Evolutionary conservation across 2,113 vertebrate genomes (phyloP), one percentile per base, ranked within the genome.

Genomic region (Oncorhynchus keta): DNA sequence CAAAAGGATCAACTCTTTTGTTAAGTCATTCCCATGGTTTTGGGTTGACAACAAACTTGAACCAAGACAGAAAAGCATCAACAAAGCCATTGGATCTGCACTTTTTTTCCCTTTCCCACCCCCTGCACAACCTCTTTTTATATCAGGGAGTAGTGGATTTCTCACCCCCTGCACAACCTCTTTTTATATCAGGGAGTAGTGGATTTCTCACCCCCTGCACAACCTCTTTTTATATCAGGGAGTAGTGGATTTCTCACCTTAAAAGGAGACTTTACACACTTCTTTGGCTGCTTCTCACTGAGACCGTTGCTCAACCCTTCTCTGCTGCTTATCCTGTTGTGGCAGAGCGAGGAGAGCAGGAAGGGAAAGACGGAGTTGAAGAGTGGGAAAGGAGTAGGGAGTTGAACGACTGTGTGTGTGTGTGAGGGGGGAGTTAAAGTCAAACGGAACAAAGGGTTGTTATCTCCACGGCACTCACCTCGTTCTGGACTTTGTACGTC

Each of bases 231-330:
- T 86, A 89, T 89, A 84, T 86, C 90, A 88, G 81, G 45, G 77
- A 79, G 79, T 86, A 88, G 89, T 89, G 87, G 85, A 84, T 89
- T 88, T 93, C 91, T 89, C 92, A 93, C 92, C 93, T 93, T 94
- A 94, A 94, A 94, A 94, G 93, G 93, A 94, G 90, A 87, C 85
- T 90, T 88, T 88, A 68, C 81, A 81, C 88, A 83, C 89, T 81
- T 86, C 80, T 83, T 82, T 87, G 86, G 80, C 85, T 89, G 87
- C 87, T 78, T 82, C 81, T 88, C 79, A 72, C 80, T 68, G 51
- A 83, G 83, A 73, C 85, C 72, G 81, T 87, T 81, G 78, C 87
- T 83, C 75, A 80, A 81, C 81, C 76, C 39, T 68, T 76, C 73
- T 80, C 79, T 88, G 81, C 61, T 87, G 51, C 51, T 51, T 55